phyloP scores from a whole-genome alignment of 2,113 vertebrate genomes.

The Stictonetta naevosa region DNA sequence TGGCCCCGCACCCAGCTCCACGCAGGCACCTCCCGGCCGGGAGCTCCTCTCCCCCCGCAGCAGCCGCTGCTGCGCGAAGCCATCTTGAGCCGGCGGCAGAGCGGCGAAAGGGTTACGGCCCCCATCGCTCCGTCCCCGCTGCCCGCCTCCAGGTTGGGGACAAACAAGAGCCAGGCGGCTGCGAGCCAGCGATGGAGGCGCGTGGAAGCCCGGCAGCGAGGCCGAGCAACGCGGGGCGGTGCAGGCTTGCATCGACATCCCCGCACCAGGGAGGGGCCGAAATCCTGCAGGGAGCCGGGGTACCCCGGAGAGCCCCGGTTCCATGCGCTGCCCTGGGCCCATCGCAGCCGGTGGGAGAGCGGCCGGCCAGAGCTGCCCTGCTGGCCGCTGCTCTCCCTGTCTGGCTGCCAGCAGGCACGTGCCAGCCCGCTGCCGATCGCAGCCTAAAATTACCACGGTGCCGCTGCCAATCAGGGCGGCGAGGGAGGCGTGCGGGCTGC shows the following conservation, averaged over 20 bases:
- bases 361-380: background rate
- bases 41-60: background rate
- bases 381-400: background rate
- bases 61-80: background rate
- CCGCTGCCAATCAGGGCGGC: background rate
- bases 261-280: constrained; percentile 7
- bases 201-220: background rate
- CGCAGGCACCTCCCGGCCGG: fast-evolving
- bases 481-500: background rate
- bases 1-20: fast-evolving
- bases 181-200: too few relatives aligned
- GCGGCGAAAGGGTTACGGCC: constrained; percentile 8
- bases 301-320: background rate
- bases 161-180: constrained; percentile 12
- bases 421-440: constrained; percentile 5
- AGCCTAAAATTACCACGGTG: background rate
- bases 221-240: background rate
- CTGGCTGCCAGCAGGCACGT: background rate
- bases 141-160: background rate
- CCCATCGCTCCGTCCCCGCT: background rate
- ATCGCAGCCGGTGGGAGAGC: background rate
- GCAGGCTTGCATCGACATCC: background rate
- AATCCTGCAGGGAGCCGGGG: background rate
- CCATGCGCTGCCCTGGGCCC: background rate
- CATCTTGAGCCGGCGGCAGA: constrained; percentile 12